These are phyloP conservation scores for Engraulis encrasicolus DNA, from an alignment of 2,113 vertebrate genomes.

Conservation along the genomic window DNA sequence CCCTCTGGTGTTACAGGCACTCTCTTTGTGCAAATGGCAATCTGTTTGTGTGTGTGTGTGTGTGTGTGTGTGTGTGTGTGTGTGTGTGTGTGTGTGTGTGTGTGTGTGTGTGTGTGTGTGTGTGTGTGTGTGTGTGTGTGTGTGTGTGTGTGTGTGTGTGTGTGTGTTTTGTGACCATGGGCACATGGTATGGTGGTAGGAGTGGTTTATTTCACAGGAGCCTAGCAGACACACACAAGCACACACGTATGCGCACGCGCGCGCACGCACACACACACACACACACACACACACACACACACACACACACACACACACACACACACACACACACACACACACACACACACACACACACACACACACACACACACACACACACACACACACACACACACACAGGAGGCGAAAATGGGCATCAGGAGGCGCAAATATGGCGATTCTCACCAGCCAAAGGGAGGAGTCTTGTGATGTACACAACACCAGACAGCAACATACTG, in stretches of 20 bases:
- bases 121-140: conserved; percentile 58
- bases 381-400: background rate
- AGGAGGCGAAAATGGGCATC: background rate
- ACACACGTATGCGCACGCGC: background rate
- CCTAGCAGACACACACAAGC: background rate
- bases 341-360: background rate
- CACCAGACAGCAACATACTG: no score
- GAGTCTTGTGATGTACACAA: no score
- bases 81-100: conserved; percentile 56
- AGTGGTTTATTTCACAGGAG: background rate
- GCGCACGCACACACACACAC: background rate
- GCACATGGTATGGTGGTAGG: conserved; percentile 52
- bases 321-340: background rate
- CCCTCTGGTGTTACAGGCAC: background rate
- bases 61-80: conserved; percentile 63
- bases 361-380: background rate
- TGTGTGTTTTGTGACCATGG: conserved; percentile 65
- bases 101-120: conserved; percentile 59
- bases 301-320: background rate
- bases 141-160: conserved; percentile 57
- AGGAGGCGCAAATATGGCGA: no score
- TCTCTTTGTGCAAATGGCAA: conserved; percentile 72
- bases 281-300: background rate
- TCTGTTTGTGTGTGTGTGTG: conserved; percentile 64
- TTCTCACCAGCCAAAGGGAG: no score